Percentiles rank a stretch among this genome's conserved stretches.
Evolutionary conservation across 2,113 vertebrate genomes (phyloP).

Genomic region (Mobula birostris): DNA sequence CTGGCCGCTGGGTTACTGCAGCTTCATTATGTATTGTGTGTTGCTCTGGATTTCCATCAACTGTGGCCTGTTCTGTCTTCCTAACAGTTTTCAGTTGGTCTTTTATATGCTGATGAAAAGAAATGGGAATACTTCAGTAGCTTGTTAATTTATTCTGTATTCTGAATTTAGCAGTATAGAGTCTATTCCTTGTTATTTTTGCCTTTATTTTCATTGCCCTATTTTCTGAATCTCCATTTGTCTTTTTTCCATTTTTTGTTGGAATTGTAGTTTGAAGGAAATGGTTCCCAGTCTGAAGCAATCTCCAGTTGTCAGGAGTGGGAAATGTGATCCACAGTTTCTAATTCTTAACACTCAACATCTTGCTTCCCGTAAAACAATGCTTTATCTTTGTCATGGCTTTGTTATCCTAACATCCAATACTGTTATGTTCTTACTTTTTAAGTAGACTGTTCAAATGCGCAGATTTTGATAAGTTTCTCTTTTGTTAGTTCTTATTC

Average conservation of each 20-base stretch:
- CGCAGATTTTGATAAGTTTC: not conserved
- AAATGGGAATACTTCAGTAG: not conserved
- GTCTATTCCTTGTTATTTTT: too few species aligned
- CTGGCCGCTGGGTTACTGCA: too few species aligned
- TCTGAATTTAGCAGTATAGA: not conserved
- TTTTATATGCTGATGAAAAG: not conserved
- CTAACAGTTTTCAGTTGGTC: too few species aligned
- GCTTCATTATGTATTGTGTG: too few species aligned
- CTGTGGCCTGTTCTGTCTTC: too few species aligned
- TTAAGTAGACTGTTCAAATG: not conserved
- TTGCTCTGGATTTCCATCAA: too few species aligned
- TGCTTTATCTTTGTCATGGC: not conserved
- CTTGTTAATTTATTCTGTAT: not conserved
- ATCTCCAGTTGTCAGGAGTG: not conserved
- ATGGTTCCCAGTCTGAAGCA: too few species aligned
- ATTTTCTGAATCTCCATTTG: too few species aligned
- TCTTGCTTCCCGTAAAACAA: not conserved
- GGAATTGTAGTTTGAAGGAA: not conserved
- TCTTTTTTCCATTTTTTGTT: not conserved
- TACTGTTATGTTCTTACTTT: not conserved
- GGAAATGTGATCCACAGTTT: not conserved
- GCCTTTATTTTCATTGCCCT: too few species aligned
- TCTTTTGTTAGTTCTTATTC: not conserved
- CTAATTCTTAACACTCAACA: not conserved
- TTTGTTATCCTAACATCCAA: not conserved